A percentile compares a stretch with the other conserved stretches of the same genome.
These are phyloP conservation scores for Minunthozetes semirufus DNA, from an alignment of 2,888 invertebrate species.

Conservation along the genomic window DNA sequence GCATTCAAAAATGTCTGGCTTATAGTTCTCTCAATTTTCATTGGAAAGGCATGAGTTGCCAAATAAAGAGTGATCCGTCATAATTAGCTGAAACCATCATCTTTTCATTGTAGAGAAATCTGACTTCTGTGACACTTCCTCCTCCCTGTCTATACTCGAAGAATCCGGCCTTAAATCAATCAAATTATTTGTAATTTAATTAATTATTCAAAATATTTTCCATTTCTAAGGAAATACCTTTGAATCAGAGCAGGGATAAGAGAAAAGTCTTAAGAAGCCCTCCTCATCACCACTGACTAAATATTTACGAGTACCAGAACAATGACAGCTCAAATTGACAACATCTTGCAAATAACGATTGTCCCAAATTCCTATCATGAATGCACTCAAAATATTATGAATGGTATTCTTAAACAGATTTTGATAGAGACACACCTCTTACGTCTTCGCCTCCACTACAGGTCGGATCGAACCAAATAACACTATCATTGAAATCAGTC, in stretches of 20 bases:
- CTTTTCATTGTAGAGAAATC: slow-evolving; percentile 78
- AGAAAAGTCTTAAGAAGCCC: slow-evolving; percentile 75
- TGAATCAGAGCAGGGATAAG: slow-evolving; percentile 77
- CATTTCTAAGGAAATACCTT: slow-evolving; percentile 55
- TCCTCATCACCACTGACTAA: slow-evolving; percentile 80
- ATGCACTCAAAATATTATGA: too few species aligned
- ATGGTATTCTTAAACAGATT: too few species aligned
- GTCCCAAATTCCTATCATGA: slow-evolving; percentile 36
- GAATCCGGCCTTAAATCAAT: slow-evolving; percentile 58
- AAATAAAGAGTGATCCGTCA: slow-evolving; percentile 34
- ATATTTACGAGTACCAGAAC: slow-evolving; percentile 37
- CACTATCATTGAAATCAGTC: slow-evolving; percentile 15
- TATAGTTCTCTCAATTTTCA: too few species aligned
- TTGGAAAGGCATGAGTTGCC: slow-evolving; percentile 1
- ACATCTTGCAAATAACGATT: slow-evolving; percentile 35
- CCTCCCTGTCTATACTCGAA: slow-evolving; percentile 82
- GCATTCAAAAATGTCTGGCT: too few species aligned
- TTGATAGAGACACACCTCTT: slow-evolving; percentile 15
- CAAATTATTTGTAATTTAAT: background rate
- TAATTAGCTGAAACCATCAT: slow-evolving; percentile 64
- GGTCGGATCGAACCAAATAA: slow-evolving; percentile 37
- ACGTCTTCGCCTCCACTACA: slow-evolving; percentile 38
- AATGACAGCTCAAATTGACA: slow-evolving; percentile 33
- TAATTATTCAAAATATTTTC: too few species aligned
- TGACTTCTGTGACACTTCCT: slow-evolving; percentile 66